Conservation (phyloP, 1,140 invertebrate species). For the Conus ventricosus region DNA sequence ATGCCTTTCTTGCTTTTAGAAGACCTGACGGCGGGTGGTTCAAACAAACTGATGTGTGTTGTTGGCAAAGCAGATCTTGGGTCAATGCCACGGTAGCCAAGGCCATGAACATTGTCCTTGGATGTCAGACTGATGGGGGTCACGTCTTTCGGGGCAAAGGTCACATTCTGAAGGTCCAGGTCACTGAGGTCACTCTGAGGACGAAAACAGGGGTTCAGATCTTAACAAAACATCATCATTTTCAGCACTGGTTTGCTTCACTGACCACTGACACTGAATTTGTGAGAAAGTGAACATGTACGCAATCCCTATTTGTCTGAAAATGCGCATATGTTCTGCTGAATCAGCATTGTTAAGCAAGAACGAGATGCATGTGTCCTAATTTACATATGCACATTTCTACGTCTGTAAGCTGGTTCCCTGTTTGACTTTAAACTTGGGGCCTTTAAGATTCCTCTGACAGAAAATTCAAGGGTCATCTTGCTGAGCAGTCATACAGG, state of each 20-base stretch:
- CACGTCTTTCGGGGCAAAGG: slow-evolving; percentile 85
- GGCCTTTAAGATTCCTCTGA: too few relatives aligned
- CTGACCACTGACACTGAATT: too few relatives aligned
- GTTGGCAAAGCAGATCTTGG: slow-evolving; percentile 56
- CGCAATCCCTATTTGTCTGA: too few relatives aligned
- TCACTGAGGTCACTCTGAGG: slow-evolving; percentile 70
- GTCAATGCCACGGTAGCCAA: slow-evolving; percentile 91
- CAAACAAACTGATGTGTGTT: slow-evolving; percentile 68
- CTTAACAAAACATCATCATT: neutral
- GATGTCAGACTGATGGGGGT: slow-evolving; percentile 82
- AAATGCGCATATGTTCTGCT: too few relatives aligned
- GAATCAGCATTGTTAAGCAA: too few relatives aligned
- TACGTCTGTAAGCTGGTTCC: too few relatives aligned
- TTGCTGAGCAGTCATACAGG: too few relatives aligned
- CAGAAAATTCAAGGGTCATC: too few relatives aligned
- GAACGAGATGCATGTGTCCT: too few relatives aligned
- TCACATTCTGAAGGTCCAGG: slow-evolving; percentile 58
- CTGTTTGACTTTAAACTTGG: too few relatives aligned
- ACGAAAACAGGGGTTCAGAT: neutral
- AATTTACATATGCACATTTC: too few relatives aligned
- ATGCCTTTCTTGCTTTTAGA: slow-evolving; percentile 81
- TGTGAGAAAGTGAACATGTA: too few relatives aligned
- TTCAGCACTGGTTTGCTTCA: neutral
- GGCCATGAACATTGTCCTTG: slow-evolving; percentile 82
- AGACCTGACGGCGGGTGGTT: slow-evolving; percentile 52